Percentiles rank a stretch among this genome's conserved stretches.
These are phyloP conservation scores for Bhutanitis thaidina DNA, from an alignment of 2,888 invertebrate species.

Conservation along the genomic window DNA sequence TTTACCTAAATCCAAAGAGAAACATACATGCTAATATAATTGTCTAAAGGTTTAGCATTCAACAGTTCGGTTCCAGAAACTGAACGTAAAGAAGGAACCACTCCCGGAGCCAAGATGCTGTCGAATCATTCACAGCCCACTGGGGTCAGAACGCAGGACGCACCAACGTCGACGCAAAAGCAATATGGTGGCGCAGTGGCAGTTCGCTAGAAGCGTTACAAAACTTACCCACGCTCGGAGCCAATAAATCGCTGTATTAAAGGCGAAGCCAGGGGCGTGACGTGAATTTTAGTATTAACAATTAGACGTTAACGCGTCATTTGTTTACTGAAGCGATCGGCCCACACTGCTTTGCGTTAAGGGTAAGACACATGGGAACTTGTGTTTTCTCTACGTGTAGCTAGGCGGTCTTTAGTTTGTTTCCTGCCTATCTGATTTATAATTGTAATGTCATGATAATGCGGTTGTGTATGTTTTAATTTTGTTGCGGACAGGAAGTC, in stretches of 20 bases:
- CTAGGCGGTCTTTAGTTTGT: conserved; percentile 6
- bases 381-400: neutral
- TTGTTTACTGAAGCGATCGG: conserved; percentile 12
- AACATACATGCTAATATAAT: neutral
- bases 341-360: conserved; percentile 6
- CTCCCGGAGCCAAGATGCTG: neutral
- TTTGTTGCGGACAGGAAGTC: conserved; percentile 13
- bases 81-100: neutral
- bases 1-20: no score
- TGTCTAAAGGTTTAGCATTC: no score
- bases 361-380: conserved; percentile 4
- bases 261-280: conserved; percentile 22
- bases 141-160: neutral
- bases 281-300: conserved; percentile 25
- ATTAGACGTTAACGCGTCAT: conserved; percentile 15
- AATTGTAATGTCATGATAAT: conserved; percentile 19
- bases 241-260: conserved; percentile 34
- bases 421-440: neutral
- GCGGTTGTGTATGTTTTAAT: neutral
- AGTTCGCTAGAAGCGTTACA: conserved; percentile 15
- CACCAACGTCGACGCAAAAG: neutral
- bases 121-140: neutral
- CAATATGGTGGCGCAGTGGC: conserved; percentile 8
- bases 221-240: conserved; percentile 31
- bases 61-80: no score